phyloP scores from a whole-genome alignment of 2,888 invertebrate genomes.

The Leucophenga maculata region DNA sequence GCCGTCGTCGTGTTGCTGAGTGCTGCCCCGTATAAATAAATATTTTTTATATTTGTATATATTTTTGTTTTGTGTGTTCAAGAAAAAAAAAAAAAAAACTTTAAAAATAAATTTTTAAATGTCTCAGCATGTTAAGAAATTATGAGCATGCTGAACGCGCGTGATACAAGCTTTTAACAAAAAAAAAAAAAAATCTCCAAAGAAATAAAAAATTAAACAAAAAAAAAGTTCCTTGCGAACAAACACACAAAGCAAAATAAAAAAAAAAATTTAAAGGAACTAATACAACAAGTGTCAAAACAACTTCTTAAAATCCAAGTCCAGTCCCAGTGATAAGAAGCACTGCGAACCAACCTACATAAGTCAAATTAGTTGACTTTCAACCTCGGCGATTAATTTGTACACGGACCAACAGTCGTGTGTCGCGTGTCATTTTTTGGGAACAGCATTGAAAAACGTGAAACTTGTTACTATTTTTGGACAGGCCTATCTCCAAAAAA shows the following conservation, averaged over 20 bases:
- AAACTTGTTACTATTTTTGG: not conserved
- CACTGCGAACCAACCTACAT: no score
- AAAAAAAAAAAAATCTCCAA: conserved; percentile 43
- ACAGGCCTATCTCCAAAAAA: not conserved
- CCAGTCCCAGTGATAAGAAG: no score
- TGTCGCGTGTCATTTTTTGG: conserved; percentile 5
- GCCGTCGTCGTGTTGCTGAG: not conserved
- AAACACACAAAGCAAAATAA: not conserved
- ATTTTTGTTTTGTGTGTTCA: conserved; percentile 20
- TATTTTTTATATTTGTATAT: conserved; percentile 38
- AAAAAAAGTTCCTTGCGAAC: conserved; percentile 51
- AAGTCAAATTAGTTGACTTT: no score
- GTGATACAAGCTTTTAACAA: conserved; percentile 48
- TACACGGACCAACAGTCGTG: not conserved
- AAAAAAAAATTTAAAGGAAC: conserved; percentile 1
- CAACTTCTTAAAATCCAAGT: no score
- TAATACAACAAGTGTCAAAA: conserved; percentile 31
- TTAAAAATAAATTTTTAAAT: conserved; percentile 30
- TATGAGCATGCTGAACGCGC: conserved; percentile 43
- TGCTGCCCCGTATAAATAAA: not conserved
- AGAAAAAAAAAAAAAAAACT: conserved; percentile 25
- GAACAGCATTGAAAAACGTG: not conserved
- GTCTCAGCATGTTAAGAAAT: conserved; percentile 50
- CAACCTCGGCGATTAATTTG: no score
- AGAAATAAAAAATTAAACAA: conserved; percentile 19